Evolutionary conservation across 2,113 vertebrate species (phyloP).

Genomic region (Chlorodrepanis virens): DNA sequence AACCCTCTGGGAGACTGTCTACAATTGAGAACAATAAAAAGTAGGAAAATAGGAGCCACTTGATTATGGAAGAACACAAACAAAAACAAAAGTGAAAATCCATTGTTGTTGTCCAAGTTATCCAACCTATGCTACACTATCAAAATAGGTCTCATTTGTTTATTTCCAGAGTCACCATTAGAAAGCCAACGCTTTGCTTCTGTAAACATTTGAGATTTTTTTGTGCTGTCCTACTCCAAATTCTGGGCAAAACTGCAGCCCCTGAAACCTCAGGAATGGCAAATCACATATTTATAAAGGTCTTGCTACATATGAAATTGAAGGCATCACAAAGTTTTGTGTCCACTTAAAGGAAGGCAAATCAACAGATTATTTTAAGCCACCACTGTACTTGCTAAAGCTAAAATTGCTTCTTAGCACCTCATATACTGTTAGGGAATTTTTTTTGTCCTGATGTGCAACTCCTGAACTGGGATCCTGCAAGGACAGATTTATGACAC

Average conservation of each 20-base stretch:
- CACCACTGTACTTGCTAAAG: background rate
- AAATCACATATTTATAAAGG: background rate
- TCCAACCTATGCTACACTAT: background rate
- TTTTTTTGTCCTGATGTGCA: background rate
- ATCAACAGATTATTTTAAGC: background rate
- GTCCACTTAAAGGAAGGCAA: background rate
- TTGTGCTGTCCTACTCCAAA: background rate
- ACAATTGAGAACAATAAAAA: background rate
- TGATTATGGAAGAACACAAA: background rate
- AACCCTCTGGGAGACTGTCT: slow-evolving; percentile 78
- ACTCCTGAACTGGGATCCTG: background rate
- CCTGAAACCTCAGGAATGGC: background rate
- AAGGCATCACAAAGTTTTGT: background rate
- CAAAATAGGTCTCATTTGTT: background rate
- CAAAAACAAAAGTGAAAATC: background rate
- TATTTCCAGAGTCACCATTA: background rate
- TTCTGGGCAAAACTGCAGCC: background rate
- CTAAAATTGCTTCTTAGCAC: background rate
- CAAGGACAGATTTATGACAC: background rate
- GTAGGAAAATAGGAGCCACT: background rate
- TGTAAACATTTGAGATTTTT: background rate
- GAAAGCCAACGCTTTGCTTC: background rate
- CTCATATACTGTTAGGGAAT: background rate
- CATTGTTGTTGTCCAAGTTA: background rate
- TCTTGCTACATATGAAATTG: background rate